Base-by-base conservation (phyloP, 2,797 vertebrate species). In the Anas georgica region DNA sequence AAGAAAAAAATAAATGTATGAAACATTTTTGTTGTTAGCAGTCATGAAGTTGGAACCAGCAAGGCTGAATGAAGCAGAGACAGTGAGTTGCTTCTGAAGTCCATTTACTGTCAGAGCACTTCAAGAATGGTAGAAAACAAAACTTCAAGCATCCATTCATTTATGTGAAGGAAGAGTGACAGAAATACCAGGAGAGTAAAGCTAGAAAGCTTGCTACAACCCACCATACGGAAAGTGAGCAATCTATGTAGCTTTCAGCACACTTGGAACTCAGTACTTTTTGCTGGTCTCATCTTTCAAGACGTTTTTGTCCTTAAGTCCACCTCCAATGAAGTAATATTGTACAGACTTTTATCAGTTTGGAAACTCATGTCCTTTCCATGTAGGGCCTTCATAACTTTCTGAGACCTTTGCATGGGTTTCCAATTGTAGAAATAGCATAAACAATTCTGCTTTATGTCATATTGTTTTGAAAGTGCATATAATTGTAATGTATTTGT, bases 381-480 rank as follows among this genome's bases (percentile, higher is more conserved):
- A 22, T 12, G 5, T 11, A 6, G 3, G 1, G 0, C 4, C n/a
- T 69, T 67, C 12, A 8, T 10, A 18, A 56, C 23, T 75, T 75
- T 3, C 46, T 68, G 54, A 76, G 54, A 33, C 22, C 10, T 79
- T 50, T 82, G 17, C 35, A 41, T 41, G 33, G 76, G 52, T 86
- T 15, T 29, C 10, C 58, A 56, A 50, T 6, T 9, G 9, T 9
- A 17, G 63, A 35, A 81, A 56, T 9, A 64, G 10, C 14, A 18
- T 31, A 45, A 86, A 60, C 29, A 85, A 28, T 11, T 85, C n/a
- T 58, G 41, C n/a, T 75, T 93, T 90, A 54, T 37, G 23, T n/a
- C 21, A 88, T 8, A 50, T 39, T 50, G 22, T 78, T 90, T 63
- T 68, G 59, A 54, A 86, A 86, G 60, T n/a, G 48, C 39, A 62